These are phyloP conservation scores for Cylindroiulus punctatus DNA, from an alignment of 2,888 invertebrate genomes.

Conservation along the genomic window DNA sequence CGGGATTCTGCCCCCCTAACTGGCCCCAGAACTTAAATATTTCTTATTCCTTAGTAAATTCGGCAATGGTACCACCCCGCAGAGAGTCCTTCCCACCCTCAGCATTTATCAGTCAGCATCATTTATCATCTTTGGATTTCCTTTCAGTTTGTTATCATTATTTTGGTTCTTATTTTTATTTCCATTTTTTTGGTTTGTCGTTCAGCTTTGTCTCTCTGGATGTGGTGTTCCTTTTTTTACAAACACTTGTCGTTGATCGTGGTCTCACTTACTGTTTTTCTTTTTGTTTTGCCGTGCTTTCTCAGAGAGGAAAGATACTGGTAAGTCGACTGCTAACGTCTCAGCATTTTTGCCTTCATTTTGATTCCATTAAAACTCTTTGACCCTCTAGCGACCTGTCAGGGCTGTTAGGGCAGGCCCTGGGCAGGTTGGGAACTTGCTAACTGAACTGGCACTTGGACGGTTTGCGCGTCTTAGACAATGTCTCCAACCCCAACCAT, in stretches of 20 bases:
- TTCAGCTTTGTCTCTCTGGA: conserved; percentile 47
- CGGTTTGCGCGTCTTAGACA: not conserved
- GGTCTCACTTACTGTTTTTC: conserved; percentile 60
- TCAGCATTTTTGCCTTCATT: not conserved
- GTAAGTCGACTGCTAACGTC: conserved; percentile 52
- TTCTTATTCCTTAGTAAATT: not conserved
- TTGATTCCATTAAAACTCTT: conserved; percentile 18
- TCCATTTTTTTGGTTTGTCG: conserved; percentile 1
- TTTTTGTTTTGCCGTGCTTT: conserved; percentile 57
- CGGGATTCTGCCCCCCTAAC: not conserved
- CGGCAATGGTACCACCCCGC: not conserved
- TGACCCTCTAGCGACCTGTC: not conserved
- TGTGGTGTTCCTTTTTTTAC: conserved; percentile 49
- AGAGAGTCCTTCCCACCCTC: conserved; percentile 1
- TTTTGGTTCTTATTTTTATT: not conserved
- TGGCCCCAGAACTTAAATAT: no score
- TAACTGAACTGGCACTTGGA: conserved; percentile 52
- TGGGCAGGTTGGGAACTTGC: not conserved
- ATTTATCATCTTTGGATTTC: conserved; percentile 40
- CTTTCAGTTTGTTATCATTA: not conserved
- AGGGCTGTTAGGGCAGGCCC: not conserved
- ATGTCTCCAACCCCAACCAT: not conserved
- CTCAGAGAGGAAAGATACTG: conserved; percentile 56
- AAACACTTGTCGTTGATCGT: conserved; percentile 47
- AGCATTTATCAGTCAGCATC: conserved; percentile 36